Percentiles rank a stretch among this genome's conserved stretches.
Evolutionary conservation across 2,888 invertebrate species (phyloP).

Genomic region (Ectemnius lituratus): DNA sequence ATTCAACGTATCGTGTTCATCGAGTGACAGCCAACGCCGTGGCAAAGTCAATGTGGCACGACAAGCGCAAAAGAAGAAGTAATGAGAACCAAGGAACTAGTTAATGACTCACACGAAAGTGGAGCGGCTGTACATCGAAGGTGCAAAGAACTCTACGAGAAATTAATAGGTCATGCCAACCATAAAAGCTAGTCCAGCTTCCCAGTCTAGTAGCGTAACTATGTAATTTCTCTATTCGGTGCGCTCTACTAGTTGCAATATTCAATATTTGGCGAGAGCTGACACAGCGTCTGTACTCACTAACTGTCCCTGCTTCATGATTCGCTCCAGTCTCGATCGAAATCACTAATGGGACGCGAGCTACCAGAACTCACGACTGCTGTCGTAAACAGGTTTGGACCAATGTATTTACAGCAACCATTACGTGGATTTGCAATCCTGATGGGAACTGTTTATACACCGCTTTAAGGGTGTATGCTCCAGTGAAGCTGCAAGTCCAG

Average conservation of each 20-base stretch:
- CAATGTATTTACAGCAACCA: constrained; percentile 33
- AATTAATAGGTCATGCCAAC: constrained; percentile 18
- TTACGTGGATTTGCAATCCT: constrained; percentile 31
- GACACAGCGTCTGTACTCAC: constrained; percentile 34
- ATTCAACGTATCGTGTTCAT: no score
- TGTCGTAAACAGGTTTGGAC: constrained; percentile 36
- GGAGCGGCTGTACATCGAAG: not conserved
- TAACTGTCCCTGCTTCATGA: constrained; percentile 42
- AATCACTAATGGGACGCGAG: constrained; percentile 45
- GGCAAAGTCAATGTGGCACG: no score
- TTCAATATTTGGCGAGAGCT: constrained; percentile 52
- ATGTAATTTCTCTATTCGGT: constrained; percentile 16
- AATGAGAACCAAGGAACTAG: no score
- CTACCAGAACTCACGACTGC: constrained; percentile 30
- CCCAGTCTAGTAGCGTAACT: constrained; percentile 13
- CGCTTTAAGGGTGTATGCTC: constrained; percentile 21
- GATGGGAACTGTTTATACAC: constrained; percentile 41
- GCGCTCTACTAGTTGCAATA: constrained; percentile 37
- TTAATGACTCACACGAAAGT: no score
- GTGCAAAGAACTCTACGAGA: not conserved
- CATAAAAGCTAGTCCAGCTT: constrained; percentile 18
- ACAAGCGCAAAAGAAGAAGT: no score
- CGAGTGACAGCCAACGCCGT: no score
- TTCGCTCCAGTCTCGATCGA: constrained; percentile 44
- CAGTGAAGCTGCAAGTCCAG: constrained; percentile 23